Evolutionary conservation across 2,888 invertebrate genomes (phyloP), one percentile per base, ranked within the genome.

Genomic region (Polyommatus iphigenia): DNA sequence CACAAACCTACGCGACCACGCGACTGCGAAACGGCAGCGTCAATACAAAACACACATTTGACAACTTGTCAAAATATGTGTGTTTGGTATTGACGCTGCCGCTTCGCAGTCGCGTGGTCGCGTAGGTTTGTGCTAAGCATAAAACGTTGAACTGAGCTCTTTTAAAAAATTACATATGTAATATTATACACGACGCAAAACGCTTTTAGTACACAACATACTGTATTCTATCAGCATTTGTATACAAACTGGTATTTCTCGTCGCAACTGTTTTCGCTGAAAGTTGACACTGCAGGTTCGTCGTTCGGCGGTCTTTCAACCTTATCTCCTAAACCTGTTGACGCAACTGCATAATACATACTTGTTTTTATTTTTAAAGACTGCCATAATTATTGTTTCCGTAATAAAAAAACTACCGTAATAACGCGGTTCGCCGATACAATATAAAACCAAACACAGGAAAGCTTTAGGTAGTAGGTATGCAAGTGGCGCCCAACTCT

Each of bases 291-390:
- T 18, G 41, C 76, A 50, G 15, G n/a, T 71, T 76, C 41, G 62
- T 76, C 32, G 71, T 20, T 77, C 59, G 76, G 29, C 20, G 76
- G 76, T 59, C 76, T 32, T 62, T 76, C 59, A 59, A 76, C 59
- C 57, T 77, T 67, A 77, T 77, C 67, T 18, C 71, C 71, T 76
- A 77, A 71, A 67, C 50, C 77, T 77, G 77, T 71, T 77, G 62
- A 67, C 46, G 29, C 62, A 41, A 41, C 41, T 67, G 46, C 77
- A 71, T 41, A 50, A 67, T 32, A 67, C 54, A 67, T 32, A 67
- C 54, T 76, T 24, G 54, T 24, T 46, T 54, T 76, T 50, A 50
- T 50, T 46, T 29, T 76, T 54, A 76, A 18, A 54, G 20, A 10
- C 29, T 13, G 20, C n/a, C 36, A 54, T 36, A 32, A 78, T 41